Percentiles rank a stretch among this genome's conserved stretches.
Evolutionary conservation across 2,888 invertebrate species (phyloP).

Genomic region (Melinaea marsaeus): DNA sequence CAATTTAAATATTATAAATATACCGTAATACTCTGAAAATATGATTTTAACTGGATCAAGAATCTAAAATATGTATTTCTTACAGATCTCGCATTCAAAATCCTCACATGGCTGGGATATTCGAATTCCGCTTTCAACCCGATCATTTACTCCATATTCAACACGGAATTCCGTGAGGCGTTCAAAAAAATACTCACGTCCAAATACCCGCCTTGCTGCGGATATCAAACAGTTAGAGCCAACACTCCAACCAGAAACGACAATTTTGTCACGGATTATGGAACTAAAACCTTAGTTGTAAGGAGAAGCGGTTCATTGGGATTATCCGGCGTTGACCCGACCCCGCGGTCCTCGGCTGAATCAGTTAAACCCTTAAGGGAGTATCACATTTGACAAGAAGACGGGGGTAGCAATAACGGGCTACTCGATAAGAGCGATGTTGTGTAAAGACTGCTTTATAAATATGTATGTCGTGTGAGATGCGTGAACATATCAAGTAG

Average conservation of each 20-base stretch:
- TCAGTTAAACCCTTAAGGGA: conserved; percentile 80
- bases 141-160: conserved; percentile 98
- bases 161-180: conserved; percentile 98
- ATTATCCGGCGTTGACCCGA: conserved; percentile 81
- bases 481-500: conserved; percentile 26
- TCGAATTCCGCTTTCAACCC: conserved; percentile 98
- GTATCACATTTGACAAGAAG: conserved; percentile 76
- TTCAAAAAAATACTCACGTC: conserved; percentile 94
- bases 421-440: conserved; percentile 69
- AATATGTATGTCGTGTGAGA: conserved; percentile 8
- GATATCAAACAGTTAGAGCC: conserved; percentile 80
- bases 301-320: conserved; percentile 83
- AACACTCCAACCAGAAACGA: conserved; percentile 79
- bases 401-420: conserved; percentile 62
- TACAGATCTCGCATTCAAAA: conserved; percentile 79
- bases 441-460: conserved; percentile 42
- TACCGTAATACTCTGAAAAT: too few relatives aligned
- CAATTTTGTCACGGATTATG: conserved; percentile 86
- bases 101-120: conserved; percentile 98
- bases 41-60: too few relatives aligned
- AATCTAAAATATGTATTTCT: conserved; percentile 34
- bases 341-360: conserved; percentile 82
- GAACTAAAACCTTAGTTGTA: conserved; percentile 85
- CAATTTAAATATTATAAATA: too few relatives aligned
- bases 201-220: conserved; percentile 87